Evolutionary conservation across 2,113 vertebrate genomes (phyloP).

Genomic region (Corynorhinus townsendii): DNA sequence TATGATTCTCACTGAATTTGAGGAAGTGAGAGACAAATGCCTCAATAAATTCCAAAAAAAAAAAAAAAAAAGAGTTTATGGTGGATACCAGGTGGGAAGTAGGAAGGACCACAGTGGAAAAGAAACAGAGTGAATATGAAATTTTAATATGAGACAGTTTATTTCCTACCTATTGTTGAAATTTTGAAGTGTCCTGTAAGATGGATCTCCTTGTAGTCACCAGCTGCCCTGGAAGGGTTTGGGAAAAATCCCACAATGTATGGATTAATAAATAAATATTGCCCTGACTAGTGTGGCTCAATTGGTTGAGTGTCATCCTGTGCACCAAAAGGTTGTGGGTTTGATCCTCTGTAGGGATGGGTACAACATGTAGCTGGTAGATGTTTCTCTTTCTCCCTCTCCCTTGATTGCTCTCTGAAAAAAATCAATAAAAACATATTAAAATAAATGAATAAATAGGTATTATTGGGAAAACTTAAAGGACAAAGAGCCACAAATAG

Average conservation of each 20-base stretch:
- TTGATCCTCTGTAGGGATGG: neutral
- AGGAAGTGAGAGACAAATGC: conserved; percentile 25
- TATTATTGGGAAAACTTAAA: neutral
- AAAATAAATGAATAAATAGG: neutral
- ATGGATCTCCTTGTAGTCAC: neutral
- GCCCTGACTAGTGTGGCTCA: neutral
- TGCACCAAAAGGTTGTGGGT: neutral
- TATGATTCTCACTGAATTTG: conserved; percentile 5
- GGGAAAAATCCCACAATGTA: neutral
- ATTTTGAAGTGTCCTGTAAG: neutral
- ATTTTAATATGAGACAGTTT: neutral
- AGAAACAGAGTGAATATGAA: neutral
- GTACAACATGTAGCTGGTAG: neutral
- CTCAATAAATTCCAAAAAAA: neutral
- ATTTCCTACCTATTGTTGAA: neutral
- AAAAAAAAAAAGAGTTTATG: neutral
- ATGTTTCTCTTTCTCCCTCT: neutral
- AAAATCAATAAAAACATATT: neutral
- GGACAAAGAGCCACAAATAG: neutral
- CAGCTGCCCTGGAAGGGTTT: neutral
- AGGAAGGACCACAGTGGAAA: neutral
- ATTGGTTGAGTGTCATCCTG: neutral
- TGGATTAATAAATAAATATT: neutral
- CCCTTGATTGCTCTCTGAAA: neutral
- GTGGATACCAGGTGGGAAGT: neutral